Evolutionary conservation across 2,113 vertebrate species (phyloP), one percentile per base, ranked within the genome.

Genomic region (Pao palembangensis): DNA sequence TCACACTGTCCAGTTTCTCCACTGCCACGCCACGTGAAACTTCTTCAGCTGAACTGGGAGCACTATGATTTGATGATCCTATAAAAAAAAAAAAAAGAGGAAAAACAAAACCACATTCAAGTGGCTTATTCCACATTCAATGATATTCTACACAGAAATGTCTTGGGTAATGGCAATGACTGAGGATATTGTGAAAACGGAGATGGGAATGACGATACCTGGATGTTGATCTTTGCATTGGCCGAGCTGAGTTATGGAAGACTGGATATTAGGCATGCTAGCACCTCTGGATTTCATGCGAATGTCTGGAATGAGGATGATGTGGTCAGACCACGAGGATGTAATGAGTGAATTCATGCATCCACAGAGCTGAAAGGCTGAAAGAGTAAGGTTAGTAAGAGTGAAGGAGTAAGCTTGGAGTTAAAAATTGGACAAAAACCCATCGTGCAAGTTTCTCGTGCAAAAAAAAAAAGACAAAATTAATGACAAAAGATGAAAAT

Each of bases 1-100:
- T 97, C 60, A 98, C 91, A 0, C 95, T 92, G 86, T 99, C 96
- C 20, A 99, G 88, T 85, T 98, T 99, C 88, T 98, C 97, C 73
- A 94, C 95, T 0, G 97, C 96, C 0, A 99, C 90, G 0, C 97
- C 96, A 1, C 94, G 89, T 16, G 92, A 87, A 3, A 93, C 84
- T 58, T 98, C 97, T 43, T 98, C 95, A 0, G 88, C 83, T 13
- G 90, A 74, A 6, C 87, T 76, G 71, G 76, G 84, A n/a, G 90
- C 69, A 1, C 91, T 87, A 21, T 90, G 93, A 78, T 94, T 94
- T 55, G 94, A 88, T 0, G 94, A 86, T 10, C 94, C 97, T 98
- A 81, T 43, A 47, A 51, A 2, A 42, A 3, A 43, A 12, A 38
- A 47, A 17, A 53, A 31, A 51, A 18, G 0, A 59, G 43, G 0